These are phyloP conservation scores for Prolemur simus DNA, from an alignment of 2,113 vertebrate species.

Conservation along the genomic window DNA sequence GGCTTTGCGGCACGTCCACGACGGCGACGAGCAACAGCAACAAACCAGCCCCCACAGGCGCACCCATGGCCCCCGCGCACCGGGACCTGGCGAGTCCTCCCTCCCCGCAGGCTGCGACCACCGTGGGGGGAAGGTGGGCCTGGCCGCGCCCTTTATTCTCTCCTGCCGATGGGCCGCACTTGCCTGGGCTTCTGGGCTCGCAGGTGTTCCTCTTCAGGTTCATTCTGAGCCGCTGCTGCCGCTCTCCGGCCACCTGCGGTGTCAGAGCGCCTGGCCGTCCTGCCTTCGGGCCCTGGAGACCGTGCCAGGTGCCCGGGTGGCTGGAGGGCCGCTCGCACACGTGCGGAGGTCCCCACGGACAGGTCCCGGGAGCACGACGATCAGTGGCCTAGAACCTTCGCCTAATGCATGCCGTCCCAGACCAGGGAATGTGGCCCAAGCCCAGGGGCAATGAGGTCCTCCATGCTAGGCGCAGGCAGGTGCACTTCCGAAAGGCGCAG, in stretches of 20 bases:
- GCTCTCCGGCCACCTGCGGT: rapidly evolving
- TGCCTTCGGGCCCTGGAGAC: not conserved
- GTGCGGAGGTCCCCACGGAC: not conserved
- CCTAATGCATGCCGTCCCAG: not conserved
- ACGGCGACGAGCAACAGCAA: not conserved
- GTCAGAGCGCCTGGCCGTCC: rapidly evolving
- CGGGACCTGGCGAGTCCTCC: rapidly evolving
- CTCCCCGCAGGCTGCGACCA: not conserved
- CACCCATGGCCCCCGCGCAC: rapidly evolving
- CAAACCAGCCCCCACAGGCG: rapidly evolving
- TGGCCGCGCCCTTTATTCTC: rapidly evolving
- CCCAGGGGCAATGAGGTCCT: not conserved
- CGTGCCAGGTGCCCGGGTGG: rapidly evolving
- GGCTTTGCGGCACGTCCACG: rapidly evolving
- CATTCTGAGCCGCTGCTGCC: rapidly evolving
- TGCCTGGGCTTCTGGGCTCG: rapidly evolving
- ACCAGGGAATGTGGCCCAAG: no score
- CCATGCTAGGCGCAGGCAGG: not conserved
- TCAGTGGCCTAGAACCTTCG: not conserved
- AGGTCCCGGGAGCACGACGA: not conserved
- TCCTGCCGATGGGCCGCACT: rapidly evolving
- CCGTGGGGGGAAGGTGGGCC: rapidly evolving
- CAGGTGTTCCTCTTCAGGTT: not conserved
- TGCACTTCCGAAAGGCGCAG: not conserved
- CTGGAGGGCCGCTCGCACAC: not conserved